These are phyloP conservation scores for Hyalella azteca DNA, from an alignment of 2,888 invertebrate species.

Conservation along the genomic window DNA sequence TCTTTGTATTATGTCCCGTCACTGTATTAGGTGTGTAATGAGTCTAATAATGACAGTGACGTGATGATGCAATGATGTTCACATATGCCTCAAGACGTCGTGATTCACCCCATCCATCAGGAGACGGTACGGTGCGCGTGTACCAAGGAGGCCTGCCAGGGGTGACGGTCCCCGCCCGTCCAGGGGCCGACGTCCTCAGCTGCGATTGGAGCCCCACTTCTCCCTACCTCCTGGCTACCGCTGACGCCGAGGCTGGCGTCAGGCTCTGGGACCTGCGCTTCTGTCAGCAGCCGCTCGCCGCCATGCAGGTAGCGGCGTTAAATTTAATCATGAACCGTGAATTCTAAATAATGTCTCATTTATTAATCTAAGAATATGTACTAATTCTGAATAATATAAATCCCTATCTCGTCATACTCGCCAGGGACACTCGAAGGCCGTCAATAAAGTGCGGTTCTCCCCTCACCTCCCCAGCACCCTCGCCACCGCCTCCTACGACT, in stretches of 20 bases:
- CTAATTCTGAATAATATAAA: too few relatives aligned
- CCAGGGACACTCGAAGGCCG: constrained; percentile 30
- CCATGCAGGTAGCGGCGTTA: constrained; percentile 8
- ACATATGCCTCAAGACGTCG: too few relatives aligned
- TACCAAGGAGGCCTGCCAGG: constrained; percentile 15
- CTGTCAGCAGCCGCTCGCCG: background rate
- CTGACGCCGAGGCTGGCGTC: background rate
- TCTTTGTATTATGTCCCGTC: too few relatives aligned
- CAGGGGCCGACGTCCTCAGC: constrained; percentile 19
- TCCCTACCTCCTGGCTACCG: background rate
- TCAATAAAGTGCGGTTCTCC: constrained; percentile 22
- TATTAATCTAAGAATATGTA: too few relatives aligned
- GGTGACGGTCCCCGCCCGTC: background rate
- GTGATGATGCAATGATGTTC: too few relatives aligned
- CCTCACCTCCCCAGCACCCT: constrained; percentile 28
- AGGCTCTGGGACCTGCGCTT: constrained; percentile 20
- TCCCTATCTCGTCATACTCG: too few relatives aligned
- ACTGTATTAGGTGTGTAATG: too few relatives aligned
- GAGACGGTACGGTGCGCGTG: constrained; percentile 11
- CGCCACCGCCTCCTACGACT: constrained; percentile 24
- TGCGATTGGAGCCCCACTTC: constrained; percentile 11
- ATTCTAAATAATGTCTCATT: too few relatives aligned
- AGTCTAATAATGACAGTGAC: too few relatives aligned
- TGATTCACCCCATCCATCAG: too few relatives aligned
- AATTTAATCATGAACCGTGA: too few relatives aligned